These are phyloP conservation scores for Tetramorium bicarinatum DNA, from an alignment of 2,888 invertebrate species.

Conservation along the genomic window DNA sequence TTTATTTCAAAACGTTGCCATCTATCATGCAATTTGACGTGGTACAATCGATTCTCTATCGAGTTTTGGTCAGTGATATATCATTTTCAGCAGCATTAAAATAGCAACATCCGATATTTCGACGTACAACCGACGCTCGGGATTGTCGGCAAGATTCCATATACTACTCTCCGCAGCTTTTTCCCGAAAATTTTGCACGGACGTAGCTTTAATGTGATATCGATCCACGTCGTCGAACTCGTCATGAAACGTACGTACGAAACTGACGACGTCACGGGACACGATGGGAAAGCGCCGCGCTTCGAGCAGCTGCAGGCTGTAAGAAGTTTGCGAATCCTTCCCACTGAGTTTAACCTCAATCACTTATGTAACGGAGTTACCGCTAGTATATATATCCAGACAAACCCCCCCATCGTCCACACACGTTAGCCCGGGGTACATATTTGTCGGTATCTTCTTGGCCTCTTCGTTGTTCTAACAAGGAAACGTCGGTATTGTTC, in stretches of 20 bases:
- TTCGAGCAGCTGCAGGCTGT: conserved; percentile 61
- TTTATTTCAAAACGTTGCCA: conserved; percentile 50
- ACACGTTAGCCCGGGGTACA: conserved; percentile 33
- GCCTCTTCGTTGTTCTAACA: conserved; percentile 27
- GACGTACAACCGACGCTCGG: conserved; percentile 49
- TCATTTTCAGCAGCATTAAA: conserved; percentile 55
- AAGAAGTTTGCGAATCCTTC: conserved; percentile 70
- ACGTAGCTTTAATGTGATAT: conserved; percentile 57
- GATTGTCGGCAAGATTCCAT: conserved; percentile 49
- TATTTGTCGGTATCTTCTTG: conserved; percentile 35
- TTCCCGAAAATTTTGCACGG: conserved; percentile 51
- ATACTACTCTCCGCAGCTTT: conserved; percentile 19
- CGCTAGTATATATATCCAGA: conserved; percentile 44
- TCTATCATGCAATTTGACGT: conserved; percentile 51
- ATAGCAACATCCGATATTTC: conserved; percentile 55
- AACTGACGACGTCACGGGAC: conserved; percentile 55
- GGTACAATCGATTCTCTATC: conserved; percentile 48
- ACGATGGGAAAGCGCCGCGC: conserved; percentile 54
- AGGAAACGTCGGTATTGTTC: conserved; percentile 14
- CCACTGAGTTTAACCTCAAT: conserved; percentile 66
- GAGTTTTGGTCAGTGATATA: conserved; percentile 56
- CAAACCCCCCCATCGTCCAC: conserved; percentile 54
- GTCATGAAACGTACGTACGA: conserved; percentile 56
- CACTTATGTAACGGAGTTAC: conserved; percentile 70
- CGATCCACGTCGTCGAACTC: conserved; percentile 59